Evolutionary conservation across 2,888 invertebrate genomes (phyloP), one percentile per base, ranked within the genome.

Genomic region (Drosophila parthenogenetica): DNA sequence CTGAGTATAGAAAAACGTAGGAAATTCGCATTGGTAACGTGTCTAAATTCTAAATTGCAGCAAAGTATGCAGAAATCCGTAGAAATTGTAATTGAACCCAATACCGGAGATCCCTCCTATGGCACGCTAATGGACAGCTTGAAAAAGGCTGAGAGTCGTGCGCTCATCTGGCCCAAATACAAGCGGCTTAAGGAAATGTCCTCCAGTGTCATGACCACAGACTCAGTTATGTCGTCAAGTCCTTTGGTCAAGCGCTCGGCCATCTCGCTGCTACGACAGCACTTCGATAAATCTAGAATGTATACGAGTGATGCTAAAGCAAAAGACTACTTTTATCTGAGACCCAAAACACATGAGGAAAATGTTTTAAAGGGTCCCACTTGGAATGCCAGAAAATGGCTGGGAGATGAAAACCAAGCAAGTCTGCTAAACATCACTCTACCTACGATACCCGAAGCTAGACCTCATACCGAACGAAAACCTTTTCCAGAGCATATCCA

Each of bases 41-140:
- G n/a, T 35, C 49, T 35, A 59, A 69, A 77, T 74, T 77, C 48
- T n/a, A 69, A 75, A 62, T 45, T 65, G n/a, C 39, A 35, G 16
- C 16, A 1, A 13, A 48, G 11, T 50, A 77, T 75, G 77, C 43
- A 39, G 1, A 14, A 22, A 2, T 39, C 8, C 0, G 7, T 10
- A 13, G 22, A 1, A 16, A 7, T 5, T 49, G 14, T 11, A 14
- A 2, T n/a, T 8, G 8, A 8, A 17, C 3, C 22, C 22, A 22
- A 4, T 22, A 0, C 22, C 22, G 11, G 13, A 7, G 5, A 16
- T n/a, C 16, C 13, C 29, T 8, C 42, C 19, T 7, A 68, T 14
- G 17, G 69, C 4, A 37, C 19, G 10, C 16, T 68, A 11, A 43
- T 73, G 55, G 5, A 10, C 17, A 63, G 35, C 16, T 46, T 73